These are phyloP conservation scores for Pitta sordida DNA, from an alignment of 2,113 vertebrate genomes.

Conservation along the genomic window DNA sequence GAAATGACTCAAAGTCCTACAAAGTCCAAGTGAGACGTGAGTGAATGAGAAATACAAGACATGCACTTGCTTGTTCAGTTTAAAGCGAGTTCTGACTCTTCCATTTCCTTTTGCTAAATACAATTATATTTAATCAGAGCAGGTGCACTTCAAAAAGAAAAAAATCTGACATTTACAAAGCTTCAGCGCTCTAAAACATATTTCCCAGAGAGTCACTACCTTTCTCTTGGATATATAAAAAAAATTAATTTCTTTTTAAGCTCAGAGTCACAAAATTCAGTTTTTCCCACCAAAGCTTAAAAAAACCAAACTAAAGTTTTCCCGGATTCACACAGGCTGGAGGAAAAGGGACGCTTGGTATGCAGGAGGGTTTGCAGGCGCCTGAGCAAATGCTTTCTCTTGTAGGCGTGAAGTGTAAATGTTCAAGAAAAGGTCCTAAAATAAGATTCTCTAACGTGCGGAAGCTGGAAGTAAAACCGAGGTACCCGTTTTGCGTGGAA, in stretches of 20 bases:
- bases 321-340: not conserved
- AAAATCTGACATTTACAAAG: not conserved
- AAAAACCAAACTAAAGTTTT: not conserved
- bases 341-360: not conserved
- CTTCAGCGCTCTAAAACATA: not conserved
- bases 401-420: conserved; percentile 95
- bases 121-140: conserved; percentile 6
- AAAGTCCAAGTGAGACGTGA: not conserved
- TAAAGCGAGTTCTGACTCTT: not conserved
- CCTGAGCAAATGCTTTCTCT: conserved; percentile 44
- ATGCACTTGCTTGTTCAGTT: not conserved
- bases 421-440: conserved; percentile 95
- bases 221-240: not conserved
- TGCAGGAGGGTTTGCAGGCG: not conserved
- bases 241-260: not conserved
- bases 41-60: not conserved
- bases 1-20: not conserved
- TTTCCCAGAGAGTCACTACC: not conserved
- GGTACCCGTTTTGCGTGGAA: conserved; percentile 94
- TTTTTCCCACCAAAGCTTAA: not conserved
- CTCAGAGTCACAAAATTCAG: not conserved
- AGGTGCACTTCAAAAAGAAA: conserved; percentile 42
- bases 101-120: not conserved
- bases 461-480: conserved; percentile 96
- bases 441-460: conserved; percentile 95